Evolutionary conservation across 1,140 invertebrate species (phyloP).

Genomic region (Cherax quadricarinatus): DNA sequence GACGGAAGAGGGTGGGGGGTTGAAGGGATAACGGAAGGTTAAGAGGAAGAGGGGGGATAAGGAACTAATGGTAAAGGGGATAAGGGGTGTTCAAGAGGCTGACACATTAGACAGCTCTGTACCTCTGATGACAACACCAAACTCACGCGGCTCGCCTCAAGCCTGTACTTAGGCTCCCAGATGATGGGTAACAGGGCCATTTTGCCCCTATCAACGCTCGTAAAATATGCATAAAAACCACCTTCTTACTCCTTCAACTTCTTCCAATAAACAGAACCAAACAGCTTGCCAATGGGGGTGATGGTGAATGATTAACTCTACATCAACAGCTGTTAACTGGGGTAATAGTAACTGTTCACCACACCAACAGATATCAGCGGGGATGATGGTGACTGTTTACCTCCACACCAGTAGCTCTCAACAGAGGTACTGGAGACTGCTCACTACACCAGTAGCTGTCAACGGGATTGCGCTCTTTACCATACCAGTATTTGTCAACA

Average conservation of each 20-base stretch:
- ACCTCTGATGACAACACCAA: background rate
- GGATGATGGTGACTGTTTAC: too few relatives aligned
- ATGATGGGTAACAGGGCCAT: background rate
- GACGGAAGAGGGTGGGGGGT: too few relatives aligned
- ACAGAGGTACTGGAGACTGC: too few relatives aligned
- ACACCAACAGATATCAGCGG: too few relatives aligned
- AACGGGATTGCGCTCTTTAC: too few relatives aligned
- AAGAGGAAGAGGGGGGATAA: too few relatives aligned
- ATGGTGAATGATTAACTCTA: background rate
- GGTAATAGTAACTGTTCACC: too few relatives aligned
- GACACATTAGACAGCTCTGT: background rate
- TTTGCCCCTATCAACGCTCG: background rate
- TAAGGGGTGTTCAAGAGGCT: background rate
- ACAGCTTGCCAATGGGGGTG: background rate
- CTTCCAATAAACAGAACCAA: background rate
- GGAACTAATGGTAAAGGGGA: too few relatives aligned
- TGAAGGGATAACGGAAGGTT: too few relatives aligned
- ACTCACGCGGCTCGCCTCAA: background rate
- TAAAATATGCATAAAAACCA: conserved; percentile 4
- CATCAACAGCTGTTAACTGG: background rate
- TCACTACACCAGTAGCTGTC: too few relatives aligned
- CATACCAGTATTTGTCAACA: too few relatives aligned
- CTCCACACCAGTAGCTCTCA: too few relatives aligned
- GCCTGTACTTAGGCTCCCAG: background rate
- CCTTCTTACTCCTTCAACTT: background rate